Evolutionary conservation across 2,888 invertebrate species (phyloP), one percentile per base, ranked within the genome.

Genomic region (Bhutanitis thaidina): DNA sequence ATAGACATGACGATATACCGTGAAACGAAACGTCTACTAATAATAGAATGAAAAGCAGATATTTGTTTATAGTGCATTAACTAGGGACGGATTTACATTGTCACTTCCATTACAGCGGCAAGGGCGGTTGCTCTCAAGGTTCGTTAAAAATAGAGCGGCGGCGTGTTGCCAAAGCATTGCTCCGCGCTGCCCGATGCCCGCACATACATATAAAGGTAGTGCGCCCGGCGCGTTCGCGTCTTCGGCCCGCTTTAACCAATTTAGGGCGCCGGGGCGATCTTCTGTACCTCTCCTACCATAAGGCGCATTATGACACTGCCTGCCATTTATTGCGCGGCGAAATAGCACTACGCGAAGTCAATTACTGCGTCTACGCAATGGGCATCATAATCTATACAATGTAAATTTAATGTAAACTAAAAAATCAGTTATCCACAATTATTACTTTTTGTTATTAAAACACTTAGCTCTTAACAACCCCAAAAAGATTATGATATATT

Each of bases 41-140:
- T 67, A 68, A 68, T 71, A 75, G 67, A 67, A 45, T 56, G 58
- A 60, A 60, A 65, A 59, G 56, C 68, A 69, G 69, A 67, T 57
- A 69, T 65, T 64, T 56, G 57, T 62, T 61, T 58, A 55, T 65
- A 59, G 65, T 61, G 65, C 58, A 37, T 49, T 47, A 53, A 53
- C 49, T 55, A 52, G 52, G 52, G 57, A 54, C 55, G 57, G 58
- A 65, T 59, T 62, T 61, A 60, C 62, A 64, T 63, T 66, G 64
- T 66, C 66, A 68, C 63, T 64, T 67, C 69, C 65, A 70, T 74
- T 77, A 74, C 77, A 70, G 69, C 74, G 69, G 74, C 86, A 88
- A 87, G 87, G 87, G 86, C 87, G 80, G 83, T 78, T 80, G 79
- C 68, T 80, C 77, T 84, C 88, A 89, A 87, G 88, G 87, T 88